A percentile compares a stretch with the other conserved stretches of the same genome.
These are phyloP conservation scores for Morinoia aosen DNA, from an alignment of 2,888 invertebrate species.

Conservation along the genomic window DNA sequence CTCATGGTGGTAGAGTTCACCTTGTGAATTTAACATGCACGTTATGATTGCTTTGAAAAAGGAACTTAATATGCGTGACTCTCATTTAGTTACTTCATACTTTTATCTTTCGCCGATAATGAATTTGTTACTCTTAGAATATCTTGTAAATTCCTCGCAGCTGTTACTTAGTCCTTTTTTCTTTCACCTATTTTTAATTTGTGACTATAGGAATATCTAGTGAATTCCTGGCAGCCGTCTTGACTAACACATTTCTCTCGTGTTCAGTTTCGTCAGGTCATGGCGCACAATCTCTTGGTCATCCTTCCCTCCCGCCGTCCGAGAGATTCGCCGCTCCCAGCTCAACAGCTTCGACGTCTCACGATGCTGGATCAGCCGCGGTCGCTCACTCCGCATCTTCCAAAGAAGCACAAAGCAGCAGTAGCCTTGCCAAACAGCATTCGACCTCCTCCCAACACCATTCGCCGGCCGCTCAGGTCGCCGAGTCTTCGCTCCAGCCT, in stretches of 20 bases:
- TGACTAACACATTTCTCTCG: neutral
- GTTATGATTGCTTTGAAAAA: neutral
- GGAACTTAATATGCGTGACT: neutral
- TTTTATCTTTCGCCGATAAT: neutral
- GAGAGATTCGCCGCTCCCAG: conserved; percentile 53
- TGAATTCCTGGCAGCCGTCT: neutral
- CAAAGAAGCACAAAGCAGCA: conserved; percentile 29
- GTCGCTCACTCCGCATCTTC: neutral
- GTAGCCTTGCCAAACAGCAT: conserved; percentile 41
- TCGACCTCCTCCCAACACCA: neutral
- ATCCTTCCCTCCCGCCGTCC: conserved; percentile 13
- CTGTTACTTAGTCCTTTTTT: neutral
- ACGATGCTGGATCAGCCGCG: conserved; percentile 14
- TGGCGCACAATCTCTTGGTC: conserved; percentile 28
- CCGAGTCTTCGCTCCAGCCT: neutral
- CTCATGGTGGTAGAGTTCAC: neutral
- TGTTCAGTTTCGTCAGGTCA: conserved; percentile 14
- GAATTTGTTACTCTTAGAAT: neutral
- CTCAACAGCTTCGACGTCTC: conserved; percentile 50
- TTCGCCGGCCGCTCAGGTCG: conserved; percentile 13
- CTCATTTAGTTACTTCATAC: neutral
- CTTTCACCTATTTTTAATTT: neutral
- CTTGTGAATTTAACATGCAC: neutral
- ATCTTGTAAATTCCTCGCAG: neutral
- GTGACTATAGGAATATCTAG: neutral